A percentile compares a stretch with the other conserved stretches of the same genome.
These are phyloP conservation scores for Falco punctatus DNA, from an alignment of 2,113 vertebrate species.

Conservation along the genomic window DNA sequence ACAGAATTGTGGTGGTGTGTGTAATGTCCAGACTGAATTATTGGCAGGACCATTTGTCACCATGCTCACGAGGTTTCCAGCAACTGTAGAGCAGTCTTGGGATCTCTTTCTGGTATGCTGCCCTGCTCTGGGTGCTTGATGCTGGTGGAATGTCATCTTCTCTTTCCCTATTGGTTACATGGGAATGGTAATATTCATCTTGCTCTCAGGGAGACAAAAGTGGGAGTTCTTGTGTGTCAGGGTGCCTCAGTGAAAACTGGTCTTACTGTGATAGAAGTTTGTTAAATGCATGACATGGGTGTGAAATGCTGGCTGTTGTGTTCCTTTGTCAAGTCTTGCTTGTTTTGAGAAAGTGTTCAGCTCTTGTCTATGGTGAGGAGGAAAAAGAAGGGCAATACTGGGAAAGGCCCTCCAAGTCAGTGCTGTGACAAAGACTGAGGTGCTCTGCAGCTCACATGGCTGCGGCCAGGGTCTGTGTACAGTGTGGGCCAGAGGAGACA, in stretches of 20 bases:
- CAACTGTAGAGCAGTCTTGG: background rate
- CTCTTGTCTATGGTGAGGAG: background rate
- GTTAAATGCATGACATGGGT: background rate
- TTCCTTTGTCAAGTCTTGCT: background rate
- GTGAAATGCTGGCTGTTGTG: background rate
- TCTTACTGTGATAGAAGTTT: background rate
- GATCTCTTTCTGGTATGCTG: background rate
- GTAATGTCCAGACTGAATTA: background rate
- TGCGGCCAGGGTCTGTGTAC: background rate
- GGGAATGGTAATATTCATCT: background rate
- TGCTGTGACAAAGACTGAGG: background rate
- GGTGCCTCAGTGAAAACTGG: background rate
- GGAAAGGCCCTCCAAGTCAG: background rate
- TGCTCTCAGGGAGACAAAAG: background rate
- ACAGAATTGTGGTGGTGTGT: background rate
- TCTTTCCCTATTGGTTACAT: background rate
- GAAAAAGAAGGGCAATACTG: background rate
- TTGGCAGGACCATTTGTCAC: background rate
- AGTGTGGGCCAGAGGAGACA: background rate
- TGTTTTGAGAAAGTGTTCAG: background rate
- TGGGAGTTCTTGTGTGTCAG: background rate
- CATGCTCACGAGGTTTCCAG: background rate
- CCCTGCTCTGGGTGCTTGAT: background rate
- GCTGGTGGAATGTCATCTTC: background rate
- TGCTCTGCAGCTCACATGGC: background rate